Conservation (phyloP, 2,797 vertebrate species). For the Dendrocincla fuliginosa region DNA sequence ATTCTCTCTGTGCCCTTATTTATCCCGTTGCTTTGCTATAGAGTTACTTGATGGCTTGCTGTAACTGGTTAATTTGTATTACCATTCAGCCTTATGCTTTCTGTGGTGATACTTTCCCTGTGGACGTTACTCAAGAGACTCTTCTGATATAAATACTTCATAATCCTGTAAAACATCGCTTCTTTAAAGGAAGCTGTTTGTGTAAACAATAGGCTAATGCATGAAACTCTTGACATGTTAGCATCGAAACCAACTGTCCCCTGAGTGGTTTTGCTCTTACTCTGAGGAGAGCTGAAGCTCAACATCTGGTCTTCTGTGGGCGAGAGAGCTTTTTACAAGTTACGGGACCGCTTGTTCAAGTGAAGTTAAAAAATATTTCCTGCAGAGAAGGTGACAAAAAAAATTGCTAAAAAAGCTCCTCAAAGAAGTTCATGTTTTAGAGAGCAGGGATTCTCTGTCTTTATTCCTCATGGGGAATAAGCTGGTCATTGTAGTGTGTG, state of each 20-base stretch:
- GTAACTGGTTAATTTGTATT: conserved; percentile 1
- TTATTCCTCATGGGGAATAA: background rate
- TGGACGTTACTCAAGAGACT: background rate
- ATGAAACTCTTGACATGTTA: conserved; percentile 39
- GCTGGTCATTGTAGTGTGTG: background rate
- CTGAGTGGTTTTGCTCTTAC: background rate
- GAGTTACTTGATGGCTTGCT: background rate
- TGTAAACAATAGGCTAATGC: conserved; percentile 45
- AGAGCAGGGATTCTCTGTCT: background rate
- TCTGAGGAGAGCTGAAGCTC: background rate
- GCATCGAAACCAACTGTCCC: conserved; percentile 37
- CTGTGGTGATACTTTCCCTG: background rate
- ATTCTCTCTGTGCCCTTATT: background rate
- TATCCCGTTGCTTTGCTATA: background rate
- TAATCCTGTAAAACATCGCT: conserved; percentile 31
- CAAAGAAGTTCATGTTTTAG: background rate
- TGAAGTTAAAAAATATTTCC: background rate
- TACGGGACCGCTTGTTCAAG: background rate
- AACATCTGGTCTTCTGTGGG: conserved; percentile 43
- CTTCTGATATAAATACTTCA: conserved; percentile 33
- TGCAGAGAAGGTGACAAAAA: background rate
- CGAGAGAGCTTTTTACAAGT: background rate
- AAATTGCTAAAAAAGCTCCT: background rate
- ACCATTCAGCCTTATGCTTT: background rate
- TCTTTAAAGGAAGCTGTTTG: conserved; percentile 40